Evolutionary conservation across 2,113 vertebrate genomes (phyloP).

Genomic region (human): DNA sequence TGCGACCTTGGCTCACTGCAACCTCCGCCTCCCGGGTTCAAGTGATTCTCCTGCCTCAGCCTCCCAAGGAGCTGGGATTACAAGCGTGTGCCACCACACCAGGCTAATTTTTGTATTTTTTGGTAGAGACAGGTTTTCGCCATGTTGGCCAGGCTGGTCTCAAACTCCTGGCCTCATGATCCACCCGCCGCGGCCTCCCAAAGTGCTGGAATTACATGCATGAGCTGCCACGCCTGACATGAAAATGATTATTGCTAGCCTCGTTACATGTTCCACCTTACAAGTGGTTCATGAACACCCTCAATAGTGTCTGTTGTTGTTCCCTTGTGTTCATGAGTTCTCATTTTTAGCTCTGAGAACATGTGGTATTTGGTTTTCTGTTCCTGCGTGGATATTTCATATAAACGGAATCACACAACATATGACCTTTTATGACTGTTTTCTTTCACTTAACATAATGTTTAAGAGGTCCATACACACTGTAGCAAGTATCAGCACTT

Average conservation of each 20-base stretch:
- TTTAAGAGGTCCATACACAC: background rate
- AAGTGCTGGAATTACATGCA: background rate
- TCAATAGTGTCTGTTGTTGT: too few relatives aligned
- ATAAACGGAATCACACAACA: background rate
- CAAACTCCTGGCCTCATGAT: background rate
- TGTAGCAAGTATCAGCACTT: background rate
- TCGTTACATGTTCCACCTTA: too few relatives aligned
- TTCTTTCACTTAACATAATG: conserved; percentile 6
- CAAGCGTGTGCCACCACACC: background rate
- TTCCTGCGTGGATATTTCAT: background rate
- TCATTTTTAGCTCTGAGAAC: too few relatives aligned
- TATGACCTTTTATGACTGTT: background rate
- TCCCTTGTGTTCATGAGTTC: too few relatives aligned
- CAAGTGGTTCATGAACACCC: too few relatives aligned
- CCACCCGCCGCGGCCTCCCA: background rate
- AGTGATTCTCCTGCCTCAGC: background rate
- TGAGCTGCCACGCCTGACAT: background rate
- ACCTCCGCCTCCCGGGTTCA: background rate
- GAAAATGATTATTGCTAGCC: too few relatives aligned
- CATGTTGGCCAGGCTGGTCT: background rate
- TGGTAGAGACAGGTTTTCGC: background rate
- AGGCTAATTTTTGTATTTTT: background rate
- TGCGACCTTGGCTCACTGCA: background rate
- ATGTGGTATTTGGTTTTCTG: too few relatives aligned
- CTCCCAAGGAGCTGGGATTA: background rate